Evolutionary conservation across 2,113 vertebrate genomes (phyloP).

Genomic region (Chelonoidis abingdonii): DNA sequence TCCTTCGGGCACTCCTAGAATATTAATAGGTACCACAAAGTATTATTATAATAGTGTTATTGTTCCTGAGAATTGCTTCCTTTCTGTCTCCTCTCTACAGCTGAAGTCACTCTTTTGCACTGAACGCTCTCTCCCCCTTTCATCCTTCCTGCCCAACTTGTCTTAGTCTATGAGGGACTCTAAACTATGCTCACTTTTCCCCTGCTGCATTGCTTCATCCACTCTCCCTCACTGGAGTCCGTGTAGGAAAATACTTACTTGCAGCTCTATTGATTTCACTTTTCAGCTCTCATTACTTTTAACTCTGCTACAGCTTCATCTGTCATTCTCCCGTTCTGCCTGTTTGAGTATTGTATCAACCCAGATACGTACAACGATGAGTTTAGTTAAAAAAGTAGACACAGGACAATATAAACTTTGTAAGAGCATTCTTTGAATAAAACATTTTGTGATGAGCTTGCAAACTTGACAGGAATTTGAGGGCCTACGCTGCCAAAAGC

Average conservation of each 20-base stretch:
- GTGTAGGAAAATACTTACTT: not conserved
- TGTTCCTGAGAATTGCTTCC: constrained; percentile 54
- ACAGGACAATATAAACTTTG: not conserved
- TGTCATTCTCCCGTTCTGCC: not conserved
- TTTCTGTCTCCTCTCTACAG: constrained; percentile 62
- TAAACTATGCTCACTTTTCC: constrained; percentile 17
- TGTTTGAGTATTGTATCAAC: not conserved
- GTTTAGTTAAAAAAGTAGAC: not conserved
- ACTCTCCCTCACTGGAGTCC: not conserved
- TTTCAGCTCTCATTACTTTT: not conserved
- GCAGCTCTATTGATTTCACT: not conserved
- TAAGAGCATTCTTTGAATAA: not conserved
- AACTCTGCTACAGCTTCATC: not conserved
- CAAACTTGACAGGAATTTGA: constrained; percentile 17
- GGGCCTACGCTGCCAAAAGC: not conserved
- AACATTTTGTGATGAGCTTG: not conserved
- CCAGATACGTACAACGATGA: constrained; percentile 15
- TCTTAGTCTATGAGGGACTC: not conserved
- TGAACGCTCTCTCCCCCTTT: constrained; percentile 50
- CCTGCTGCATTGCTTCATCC: not conserved
- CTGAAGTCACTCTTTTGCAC: constrained; percentile 56
- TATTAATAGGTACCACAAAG: constrained; percentile 54
- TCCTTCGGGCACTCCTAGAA: constrained; percentile 20
- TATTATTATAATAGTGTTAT: constrained; percentile 37
- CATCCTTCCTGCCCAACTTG: constrained; percentile 56